A percentile compares a stretch with the other conserved stretches of the same genome.
Conservation (phyloP, 2,797 vertebrate genomes). For the Sebastolobus alascanus region DNA sequence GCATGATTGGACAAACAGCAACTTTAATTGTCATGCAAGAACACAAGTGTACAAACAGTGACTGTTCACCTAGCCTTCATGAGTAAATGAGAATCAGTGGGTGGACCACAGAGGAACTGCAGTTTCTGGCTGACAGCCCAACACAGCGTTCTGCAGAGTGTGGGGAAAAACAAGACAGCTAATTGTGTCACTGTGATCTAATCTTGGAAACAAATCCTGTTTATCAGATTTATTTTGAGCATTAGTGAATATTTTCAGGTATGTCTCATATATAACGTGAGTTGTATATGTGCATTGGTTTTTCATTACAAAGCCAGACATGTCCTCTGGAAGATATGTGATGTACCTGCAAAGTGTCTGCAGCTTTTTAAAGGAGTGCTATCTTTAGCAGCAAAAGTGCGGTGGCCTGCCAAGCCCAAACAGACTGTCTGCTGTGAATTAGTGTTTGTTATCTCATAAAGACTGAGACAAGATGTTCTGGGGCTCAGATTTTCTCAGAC, state of each 20-base stretch:
- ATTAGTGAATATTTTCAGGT: conserved; percentile 14
- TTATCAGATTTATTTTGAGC: conserved; percentile 19
- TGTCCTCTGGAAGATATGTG: conserved; percentile 3
- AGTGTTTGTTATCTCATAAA: conserved; percentile 42
- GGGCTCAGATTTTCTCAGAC: conserved; percentile 15
- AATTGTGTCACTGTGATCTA: conserved; percentile 21
- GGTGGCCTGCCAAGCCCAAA: conserved; percentile 8
- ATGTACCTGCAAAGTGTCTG: conserved; percentile 5
- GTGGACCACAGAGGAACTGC: background rate
- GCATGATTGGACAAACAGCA: background rate
- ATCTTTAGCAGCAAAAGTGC: conserved; percentile 28
- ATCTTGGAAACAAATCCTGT: conserved; percentile 24
- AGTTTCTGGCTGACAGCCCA: background rate
- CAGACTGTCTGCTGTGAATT: conserved; percentile 39
- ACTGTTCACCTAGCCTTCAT: background rate
- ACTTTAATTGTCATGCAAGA: background rate
- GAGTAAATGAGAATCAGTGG: background rate
- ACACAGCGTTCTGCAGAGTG: background rate
- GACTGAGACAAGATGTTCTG: conserved; percentile 23
- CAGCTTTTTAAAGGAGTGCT: conserved; percentile 24
- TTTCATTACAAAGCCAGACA: conserved; percentile 17
- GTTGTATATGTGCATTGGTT: background rate
- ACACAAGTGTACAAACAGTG: background rate
- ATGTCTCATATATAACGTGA: background rate
- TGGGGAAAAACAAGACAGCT: conserved; percentile 8